A percentile compares a stretch with the other conserved stretches of the same genome.
phyloP scores from a whole-genome alignment of 2,797 vertebrate genomes.

The Peromyscus aztecus region DNA sequence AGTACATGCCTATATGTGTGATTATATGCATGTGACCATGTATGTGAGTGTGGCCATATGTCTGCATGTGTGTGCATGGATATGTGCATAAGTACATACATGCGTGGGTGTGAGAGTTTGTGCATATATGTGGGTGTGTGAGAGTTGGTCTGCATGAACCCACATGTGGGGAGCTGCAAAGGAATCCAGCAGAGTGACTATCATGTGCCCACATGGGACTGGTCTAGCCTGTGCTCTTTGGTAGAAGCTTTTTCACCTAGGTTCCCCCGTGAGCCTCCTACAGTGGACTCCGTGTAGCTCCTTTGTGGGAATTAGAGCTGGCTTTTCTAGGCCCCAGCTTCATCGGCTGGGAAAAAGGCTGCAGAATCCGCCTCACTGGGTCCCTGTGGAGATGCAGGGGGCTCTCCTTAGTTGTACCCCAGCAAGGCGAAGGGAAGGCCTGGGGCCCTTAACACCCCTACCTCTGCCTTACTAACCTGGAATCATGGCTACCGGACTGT shows the following conservation, averaged over 20 bases:
- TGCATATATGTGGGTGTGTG: not conserved
- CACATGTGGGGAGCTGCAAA: not conserved
- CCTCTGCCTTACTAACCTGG: not conserved
- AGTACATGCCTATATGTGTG: not conserved
- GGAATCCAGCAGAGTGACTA: not conserved
- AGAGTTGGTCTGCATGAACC: not conserved
- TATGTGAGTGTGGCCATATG: not conserved
- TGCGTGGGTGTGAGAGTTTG: not conserved
- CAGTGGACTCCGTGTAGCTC: not conserved
- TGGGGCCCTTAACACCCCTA: not conserved
- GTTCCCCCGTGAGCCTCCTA: not conserved
- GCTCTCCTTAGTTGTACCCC: not conserved
- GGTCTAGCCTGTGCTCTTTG: not conserved
- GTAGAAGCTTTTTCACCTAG: not conserved
- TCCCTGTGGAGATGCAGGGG: not conserved
- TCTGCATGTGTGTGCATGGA: not conserved
- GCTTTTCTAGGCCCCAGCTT: not conserved
- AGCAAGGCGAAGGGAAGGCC: too few species aligned
- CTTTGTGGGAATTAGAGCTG: not conserved
- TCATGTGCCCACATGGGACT: not conserved
- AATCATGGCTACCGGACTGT: too few species aligned
- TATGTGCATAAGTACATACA: not conserved
- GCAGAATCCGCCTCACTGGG: not conserved
- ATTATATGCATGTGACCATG: fast-evolving
- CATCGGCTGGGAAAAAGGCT: not conserved